A percentile compares a stretch with the other conserved stretches of the same genome.
Conservation (phyloP, 2,797 vertebrate species). For the Eutrigla gurnardus region DNA sequence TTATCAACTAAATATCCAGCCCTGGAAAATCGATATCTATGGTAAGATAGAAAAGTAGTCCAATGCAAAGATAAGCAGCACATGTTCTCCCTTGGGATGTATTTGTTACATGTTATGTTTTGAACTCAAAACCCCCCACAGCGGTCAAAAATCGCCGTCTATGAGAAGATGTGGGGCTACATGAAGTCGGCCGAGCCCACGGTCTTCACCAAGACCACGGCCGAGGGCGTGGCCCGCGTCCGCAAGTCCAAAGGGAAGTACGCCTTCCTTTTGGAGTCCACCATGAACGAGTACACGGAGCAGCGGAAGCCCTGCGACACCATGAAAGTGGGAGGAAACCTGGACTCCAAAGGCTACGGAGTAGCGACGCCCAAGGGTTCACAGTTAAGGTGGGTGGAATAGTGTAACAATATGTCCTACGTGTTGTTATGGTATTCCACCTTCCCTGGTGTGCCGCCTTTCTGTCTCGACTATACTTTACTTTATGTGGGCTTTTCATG, state of each 20-base stretch:
- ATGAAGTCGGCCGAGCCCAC: slow-evolving; percentile 97
- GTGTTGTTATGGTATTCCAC: slow-evolving; percentile 99
- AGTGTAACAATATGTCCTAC: slow-evolving; percentile 96
- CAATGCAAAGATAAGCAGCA: not conserved
- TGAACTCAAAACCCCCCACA: slow-evolving; percentile 66
- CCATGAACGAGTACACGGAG: slow-evolving; percentile 98
- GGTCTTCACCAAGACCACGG: slow-evolving; percentile 95
- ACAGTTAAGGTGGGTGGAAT: slow-evolving; percentile 99
- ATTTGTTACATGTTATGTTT: not conserved
- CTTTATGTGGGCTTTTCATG: slow-evolving; percentile 31
- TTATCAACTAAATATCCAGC: not conserved
- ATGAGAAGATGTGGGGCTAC: slow-evolving; percentile 99
- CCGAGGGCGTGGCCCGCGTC: slow-evolving; percentile 93
- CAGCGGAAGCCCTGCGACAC: slow-evolving; percentile 97
- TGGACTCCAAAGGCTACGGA: slow-evolving; percentile 98
- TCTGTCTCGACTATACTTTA: slow-evolving; percentile 46
- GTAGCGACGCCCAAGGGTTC: slow-evolving; percentile 97
- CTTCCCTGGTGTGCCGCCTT: slow-evolving; percentile 94
- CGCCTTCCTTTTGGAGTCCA: slow-evolving; percentile 97
- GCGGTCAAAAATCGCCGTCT: slow-evolving; percentile 98
- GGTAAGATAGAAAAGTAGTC: not conserved
- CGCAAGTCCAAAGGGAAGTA: slow-evolving; percentile 98
- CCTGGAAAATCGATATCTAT: not conserved
- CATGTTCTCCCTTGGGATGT: not conserved
- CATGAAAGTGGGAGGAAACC: slow-evolving; percentile 98